Evolutionary conservation across 1,140 invertebrate genomes (phyloP).

Genomic region (Drosophila kikkawai): DNA sequence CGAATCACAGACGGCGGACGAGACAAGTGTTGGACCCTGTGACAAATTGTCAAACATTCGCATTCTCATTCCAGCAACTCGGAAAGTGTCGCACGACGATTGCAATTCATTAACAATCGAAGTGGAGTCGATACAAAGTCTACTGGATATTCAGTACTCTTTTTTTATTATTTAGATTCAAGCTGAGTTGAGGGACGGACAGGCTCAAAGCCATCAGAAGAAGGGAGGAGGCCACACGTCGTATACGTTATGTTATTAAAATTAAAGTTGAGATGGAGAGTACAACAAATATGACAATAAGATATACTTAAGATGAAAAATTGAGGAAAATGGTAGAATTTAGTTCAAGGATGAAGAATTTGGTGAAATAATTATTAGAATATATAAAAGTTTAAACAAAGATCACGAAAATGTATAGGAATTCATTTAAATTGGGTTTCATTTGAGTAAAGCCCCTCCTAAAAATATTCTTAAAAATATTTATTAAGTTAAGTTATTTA

Average conservation of each 20-base stretch:
- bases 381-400: not conserved
- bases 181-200: constrained; percentile 70
- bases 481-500: too few species aligned
- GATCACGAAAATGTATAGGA: not conserved
- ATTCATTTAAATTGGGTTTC: not conserved
- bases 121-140: constrained; percentile 25
- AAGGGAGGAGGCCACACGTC: constrained; percentile 71
- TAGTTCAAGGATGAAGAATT: not conserved
- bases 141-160: constrained; percentile 3
- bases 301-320: not conserved
- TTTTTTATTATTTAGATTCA: not conserved
- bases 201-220: constrained; percentile 54
- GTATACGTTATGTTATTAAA: constrained; percentile 52
- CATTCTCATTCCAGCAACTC: constrained; percentile 30
- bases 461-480: not conserved
- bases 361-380: not conserved
- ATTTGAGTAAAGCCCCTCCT: not conserved
- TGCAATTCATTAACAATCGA: constrained; percentile 72
- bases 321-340: not conserved
- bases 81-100: constrained; percentile 54
- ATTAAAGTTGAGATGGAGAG: not conserved
- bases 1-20: constrained; percentile 44
- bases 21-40: constrained; percentile 62
- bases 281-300: too few species aligned
- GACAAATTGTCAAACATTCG: constrained; percentile 80